These are phyloP conservation scores for Polyploca ridens DNA, from an alignment of 2,888 invertebrate genomes.

Conservation along the genomic window DNA sequence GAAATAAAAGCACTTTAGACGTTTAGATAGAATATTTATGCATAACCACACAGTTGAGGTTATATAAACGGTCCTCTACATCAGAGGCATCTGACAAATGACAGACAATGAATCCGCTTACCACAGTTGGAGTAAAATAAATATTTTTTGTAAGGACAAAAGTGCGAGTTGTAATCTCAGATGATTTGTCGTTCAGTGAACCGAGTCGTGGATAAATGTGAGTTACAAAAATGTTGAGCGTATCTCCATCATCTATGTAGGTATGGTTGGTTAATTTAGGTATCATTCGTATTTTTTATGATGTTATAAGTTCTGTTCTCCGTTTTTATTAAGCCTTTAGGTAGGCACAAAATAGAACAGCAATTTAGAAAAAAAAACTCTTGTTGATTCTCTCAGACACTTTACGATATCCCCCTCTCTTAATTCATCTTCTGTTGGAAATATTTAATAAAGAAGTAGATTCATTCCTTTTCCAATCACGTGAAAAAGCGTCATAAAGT, in stretches of 20 bases:
- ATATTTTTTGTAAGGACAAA: background rate
- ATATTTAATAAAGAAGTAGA: background rate
- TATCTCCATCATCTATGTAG: no score
- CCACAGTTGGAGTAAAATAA: background rate
- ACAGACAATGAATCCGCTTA: background rate
- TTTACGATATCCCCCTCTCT: no score
- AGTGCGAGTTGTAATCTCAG: conserved; percentile 1
- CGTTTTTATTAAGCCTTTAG: background rate
- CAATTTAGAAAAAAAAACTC: no score
- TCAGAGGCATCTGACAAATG: background rate
- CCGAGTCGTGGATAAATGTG: background rate
- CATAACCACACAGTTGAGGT: background rate
- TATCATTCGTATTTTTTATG: background rate
- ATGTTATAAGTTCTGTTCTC: background rate
- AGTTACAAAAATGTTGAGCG: background rate
- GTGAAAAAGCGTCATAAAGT: background rate
- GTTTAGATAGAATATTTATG: background rate
- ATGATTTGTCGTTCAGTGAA: conserved; percentile 1
- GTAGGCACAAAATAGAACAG: no score
- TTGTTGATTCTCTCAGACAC: no score
- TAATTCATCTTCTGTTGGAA: no score
- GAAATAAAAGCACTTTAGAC: conserved; percentile 1
- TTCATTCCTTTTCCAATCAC: background rate
- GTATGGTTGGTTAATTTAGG: background rate
- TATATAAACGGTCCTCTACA: background rate